Evolutionary conservation across 1,140 invertebrate genomes (phyloP).

Genomic region (Atta texana): DNA sequence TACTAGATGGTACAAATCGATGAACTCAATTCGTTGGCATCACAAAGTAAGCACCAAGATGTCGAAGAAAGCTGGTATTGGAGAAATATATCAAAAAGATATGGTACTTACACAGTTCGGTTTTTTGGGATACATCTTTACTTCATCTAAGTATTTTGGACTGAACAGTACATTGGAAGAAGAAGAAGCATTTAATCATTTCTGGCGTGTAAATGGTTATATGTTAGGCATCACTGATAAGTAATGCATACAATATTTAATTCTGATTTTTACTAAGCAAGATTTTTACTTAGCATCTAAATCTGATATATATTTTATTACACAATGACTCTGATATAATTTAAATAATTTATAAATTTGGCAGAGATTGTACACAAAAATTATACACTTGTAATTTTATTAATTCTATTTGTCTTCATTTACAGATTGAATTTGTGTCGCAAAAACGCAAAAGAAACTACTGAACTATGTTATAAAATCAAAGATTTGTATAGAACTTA

Average conservation of each 20-base stretch:
- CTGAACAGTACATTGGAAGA: conserved; percentile 85
- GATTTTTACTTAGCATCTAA: not conserved
- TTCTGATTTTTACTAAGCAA: not conserved
- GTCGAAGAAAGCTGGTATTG: conserved; percentile 77
- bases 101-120: conserved; percentile 93
- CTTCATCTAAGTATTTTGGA: conserved; percentile 88
- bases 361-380: too few relatives aligned
- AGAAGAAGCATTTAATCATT: conserved; percentile 90
- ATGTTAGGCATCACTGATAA: conserved; percentile 92
- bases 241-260: conserved; percentile 79
- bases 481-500: conserved; percentile 59
- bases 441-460: conserved; percentile 73
- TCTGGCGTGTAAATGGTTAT: conserved; percentile 93
- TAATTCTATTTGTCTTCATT: not conserved
- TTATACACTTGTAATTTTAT: not conserved
- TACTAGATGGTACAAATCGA: conserved; percentile 85
- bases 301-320: not conserved
- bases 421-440: conserved; percentile 77
- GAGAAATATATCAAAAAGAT: conserved; percentile 89
- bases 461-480: conserved; percentile 68
- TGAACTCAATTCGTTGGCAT: conserved; percentile 88
- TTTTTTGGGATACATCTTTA: conserved; percentile 91
- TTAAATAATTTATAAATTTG: not conserved
- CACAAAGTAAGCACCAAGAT: conserved; percentile 87
- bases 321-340: not conserved